These are phyloP conservation scores for Rhinopithecus roxellana DNA, from an alignment of 2,113 vertebrate genomes.

Conservation along the genomic window DNA sequence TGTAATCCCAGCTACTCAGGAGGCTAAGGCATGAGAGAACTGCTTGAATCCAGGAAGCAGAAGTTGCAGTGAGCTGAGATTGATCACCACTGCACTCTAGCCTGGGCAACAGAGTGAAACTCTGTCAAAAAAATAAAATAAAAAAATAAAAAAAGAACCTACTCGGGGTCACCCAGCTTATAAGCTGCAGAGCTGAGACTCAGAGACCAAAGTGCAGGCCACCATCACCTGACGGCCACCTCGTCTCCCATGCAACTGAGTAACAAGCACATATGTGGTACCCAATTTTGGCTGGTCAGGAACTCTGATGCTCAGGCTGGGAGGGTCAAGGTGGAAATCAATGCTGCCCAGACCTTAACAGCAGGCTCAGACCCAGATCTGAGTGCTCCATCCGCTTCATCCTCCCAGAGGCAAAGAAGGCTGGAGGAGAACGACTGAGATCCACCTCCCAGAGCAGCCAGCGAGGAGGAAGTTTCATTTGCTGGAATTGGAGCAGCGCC, in stretches of 20 bases:
- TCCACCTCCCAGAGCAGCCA: background rate
- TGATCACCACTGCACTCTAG: too few species aligned
- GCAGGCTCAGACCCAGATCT: background rate
- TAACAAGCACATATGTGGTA: fast-evolving
- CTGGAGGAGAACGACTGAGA: fast-evolving
- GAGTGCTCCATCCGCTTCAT: fast-evolving
- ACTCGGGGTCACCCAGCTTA: background rate
- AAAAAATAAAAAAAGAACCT: background rate
- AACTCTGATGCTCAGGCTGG: background rate
- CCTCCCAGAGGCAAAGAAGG: background rate
- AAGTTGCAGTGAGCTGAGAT: too few species aligned
- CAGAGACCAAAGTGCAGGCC: background rate
- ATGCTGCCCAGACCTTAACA: fast-evolving
- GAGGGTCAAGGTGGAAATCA: background rate
- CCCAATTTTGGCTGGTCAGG: fast-evolving
- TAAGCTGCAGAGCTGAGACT: background rate
- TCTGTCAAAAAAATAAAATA: too few species aligned
- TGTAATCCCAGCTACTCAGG: too few species aligned
- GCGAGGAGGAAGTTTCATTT: fast-evolving
- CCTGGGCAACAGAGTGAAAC: too few species aligned
- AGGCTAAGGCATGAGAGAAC: too few species aligned
- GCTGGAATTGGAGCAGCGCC: fast-evolving
- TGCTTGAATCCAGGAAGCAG: too few species aligned
- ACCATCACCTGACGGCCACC: background rate
- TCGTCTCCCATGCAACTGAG: background rate